Base-by-base conservation (phyloP, 2,888 invertebrate genomes). In the Pristionchus entomophagus region DNA sequence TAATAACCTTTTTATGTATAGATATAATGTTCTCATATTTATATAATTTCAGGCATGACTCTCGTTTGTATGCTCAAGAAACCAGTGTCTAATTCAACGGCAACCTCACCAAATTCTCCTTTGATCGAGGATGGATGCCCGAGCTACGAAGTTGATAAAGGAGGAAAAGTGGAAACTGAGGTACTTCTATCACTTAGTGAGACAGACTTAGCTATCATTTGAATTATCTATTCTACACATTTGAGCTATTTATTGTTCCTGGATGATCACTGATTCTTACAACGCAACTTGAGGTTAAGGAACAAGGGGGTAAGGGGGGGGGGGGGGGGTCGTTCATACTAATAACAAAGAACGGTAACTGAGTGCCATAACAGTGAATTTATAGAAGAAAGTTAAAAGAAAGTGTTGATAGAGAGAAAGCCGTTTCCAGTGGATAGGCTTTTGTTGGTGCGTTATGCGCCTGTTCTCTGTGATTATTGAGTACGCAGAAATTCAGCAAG, bases 11-110 rank as follows among this genome's bases (percentile, higher is more conserved):
- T n/a, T n/a, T n/a, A n/a, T n/a, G n/a, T n/a, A n/a, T n/a, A n/a
- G n/a, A n/a, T n/a, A 10, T n/a, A 26, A 17, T 38, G n/a, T 32
- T 62, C 32, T 62, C 32, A 1, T 69, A 10, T 22, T 17, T 14
- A 69, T 5, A 17, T 45, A 8, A 22, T 80, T n/a, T 49, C 19
- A 80, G 78, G 78, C 22, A 80, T 80, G 78, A 80, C 78, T 22
- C 51, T 80, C 26, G 78, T 80, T 12, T 80, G 78, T 35, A 80
- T 80, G 78, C 51, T 80, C 26, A 51, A 51, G 78, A 80, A 51
- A 32, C 5, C 51, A 73, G 41, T 45, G 41, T 73, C 73, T 73
- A 73, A 73, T 73, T 73, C 73, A 73, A 73, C 73, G 41, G 73
- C 45, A 14, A 73, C 22, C n/a, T 73, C 41, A 19, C 41, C 41